Evolutionary conservation across 2,888 invertebrate species (phyloP).

Genomic region (Protonemura montana): DNA sequence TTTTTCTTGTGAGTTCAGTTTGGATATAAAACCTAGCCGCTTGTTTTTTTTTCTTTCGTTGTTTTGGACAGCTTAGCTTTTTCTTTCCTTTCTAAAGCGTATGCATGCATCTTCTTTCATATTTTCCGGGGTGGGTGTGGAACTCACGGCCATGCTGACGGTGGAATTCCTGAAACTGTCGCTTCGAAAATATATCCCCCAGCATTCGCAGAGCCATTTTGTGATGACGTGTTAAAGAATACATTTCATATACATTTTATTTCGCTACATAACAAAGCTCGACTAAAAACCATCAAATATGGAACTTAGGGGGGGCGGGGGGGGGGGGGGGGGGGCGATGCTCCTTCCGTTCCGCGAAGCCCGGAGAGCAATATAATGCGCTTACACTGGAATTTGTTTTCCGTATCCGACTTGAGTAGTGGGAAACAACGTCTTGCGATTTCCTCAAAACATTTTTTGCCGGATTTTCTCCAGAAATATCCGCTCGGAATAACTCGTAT

Average conservation of each 20-base stretch:
- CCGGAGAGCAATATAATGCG: slow-evolving; percentile 13
- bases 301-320: too few relatives aligned
- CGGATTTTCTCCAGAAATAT: neutral
- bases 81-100: neutral
- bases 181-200: neutral
- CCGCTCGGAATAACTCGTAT: too few relatives aligned
- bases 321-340: too few relatives aligned
- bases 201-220: neutral
- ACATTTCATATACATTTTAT: slow-evolving; percentile 12
- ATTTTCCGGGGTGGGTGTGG: neutral
- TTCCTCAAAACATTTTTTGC: neutral
- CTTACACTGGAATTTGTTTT: slow-evolving; percentile 3
- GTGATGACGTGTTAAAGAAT: slow-evolving; percentile 21
- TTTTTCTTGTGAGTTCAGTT: neutral
- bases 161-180: neutral
- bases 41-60: slow-evolving; percentile 12
- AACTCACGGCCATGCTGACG: neutral
- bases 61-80: neutral
- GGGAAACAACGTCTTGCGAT: neutral
- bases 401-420: neutral
- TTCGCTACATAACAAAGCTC: neutral
- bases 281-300: neutral
- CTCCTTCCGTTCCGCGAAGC: neutral
- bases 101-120: neutral
- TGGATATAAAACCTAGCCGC: neutral